Evolutionary conservation across 1,140 invertebrate genomes (phyloP).

Genomic region (Manduca sexta): DNA sequence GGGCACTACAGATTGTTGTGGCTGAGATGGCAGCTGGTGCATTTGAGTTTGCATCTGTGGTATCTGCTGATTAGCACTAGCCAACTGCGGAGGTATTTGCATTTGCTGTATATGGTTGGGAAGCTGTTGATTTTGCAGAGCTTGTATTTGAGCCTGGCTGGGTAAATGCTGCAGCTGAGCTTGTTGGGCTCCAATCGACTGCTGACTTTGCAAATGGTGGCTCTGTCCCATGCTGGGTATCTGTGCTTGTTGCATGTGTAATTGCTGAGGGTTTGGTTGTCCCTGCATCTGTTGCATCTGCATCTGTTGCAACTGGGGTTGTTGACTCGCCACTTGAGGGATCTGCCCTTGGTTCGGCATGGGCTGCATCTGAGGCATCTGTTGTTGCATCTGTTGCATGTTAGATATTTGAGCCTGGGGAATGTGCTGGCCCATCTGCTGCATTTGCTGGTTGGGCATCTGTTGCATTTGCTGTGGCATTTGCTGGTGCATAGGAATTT

Average conservation of each 20-base stretch:
- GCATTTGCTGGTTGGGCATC: constrained; percentile 70
- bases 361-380: constrained; percentile 67
- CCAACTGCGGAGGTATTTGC: constrained; percentile 63
- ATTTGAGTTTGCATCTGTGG: constrained; percentile 69
- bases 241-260: constrained; percentile 66
- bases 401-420: constrained; percentile 64
- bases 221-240: constrained; percentile 55
- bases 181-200: constrained; percentile 59
- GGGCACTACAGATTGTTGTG: constrained; percentile 58
- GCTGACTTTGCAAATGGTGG: constrained; percentile 56
- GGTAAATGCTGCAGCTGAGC: constrained; percentile 69
- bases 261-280: constrained; percentile 62
- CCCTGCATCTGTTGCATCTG: constrained; percentile 70
- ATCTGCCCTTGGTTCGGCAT: constrained; percentile 65
- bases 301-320: constrained; percentile 69
- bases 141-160: constrained; percentile 68
- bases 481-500: constrained; percentile 69
- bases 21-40: constrained; percentile 60
- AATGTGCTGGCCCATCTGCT: constrained; percentile 67
- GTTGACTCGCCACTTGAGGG: constrained; percentile 63
- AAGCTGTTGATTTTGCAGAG: constrained; percentile 68
- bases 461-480: constrained; percentile 71
- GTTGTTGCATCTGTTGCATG: constrained; percentile 69
- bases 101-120: constrained; percentile 71
- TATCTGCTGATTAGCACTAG: constrained; percentile 62